A percentile compares a stretch with the other conserved stretches of the same genome.
phyloP scores from a whole-genome alignment of 1,140 invertebrate species.

The Danaus plexippus region DNA sequence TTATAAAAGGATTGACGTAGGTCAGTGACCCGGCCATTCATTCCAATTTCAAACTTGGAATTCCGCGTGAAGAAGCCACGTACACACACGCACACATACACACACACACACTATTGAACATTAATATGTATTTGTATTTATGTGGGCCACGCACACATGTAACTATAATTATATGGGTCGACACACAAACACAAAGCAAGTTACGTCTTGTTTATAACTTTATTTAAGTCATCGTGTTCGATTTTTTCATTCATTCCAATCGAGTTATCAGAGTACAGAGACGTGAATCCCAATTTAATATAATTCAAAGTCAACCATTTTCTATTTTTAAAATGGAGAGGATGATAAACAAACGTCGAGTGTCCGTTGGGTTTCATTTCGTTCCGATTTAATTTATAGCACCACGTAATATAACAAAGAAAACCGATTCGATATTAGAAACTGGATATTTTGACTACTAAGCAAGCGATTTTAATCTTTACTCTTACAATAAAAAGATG shows the following conservation, averaged over 20 bases:
- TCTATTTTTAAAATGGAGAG: no score
- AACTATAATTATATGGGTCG: slow-evolving; percentile 49
- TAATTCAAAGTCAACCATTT: no score
- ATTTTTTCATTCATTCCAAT: no score
- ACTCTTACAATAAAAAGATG: slow-evolving; percentile 12
- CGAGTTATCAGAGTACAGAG: no score
- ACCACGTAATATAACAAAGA: slow-evolving; percentile 14
- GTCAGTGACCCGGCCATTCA: slow-evolving; percentile 65
- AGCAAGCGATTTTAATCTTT: slow-evolving; percentile 12
- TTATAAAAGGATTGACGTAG: slow-evolving; percentile 49
- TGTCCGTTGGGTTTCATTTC: no score
- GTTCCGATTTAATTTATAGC: slow-evolving; percentile 8
- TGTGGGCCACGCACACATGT: slow-evolving; percentile 51
- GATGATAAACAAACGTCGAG: no score
- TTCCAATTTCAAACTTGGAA: slow-evolving; percentile 68
- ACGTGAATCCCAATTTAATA: no score
- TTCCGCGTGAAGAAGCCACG: slow-evolving; percentile 58
- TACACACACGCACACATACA: slow-evolving; percentile 43
- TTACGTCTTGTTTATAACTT: slow-evolving; percentile 7
- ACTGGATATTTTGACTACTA: slow-evolving; percentile 10
- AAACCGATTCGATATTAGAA: slow-evolving; percentile 16
- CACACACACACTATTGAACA: slow-evolving; percentile 37
- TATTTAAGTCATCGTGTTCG: no score
- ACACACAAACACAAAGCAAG: slow-evolving; percentile 42
- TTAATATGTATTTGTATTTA: slow-evolving; percentile 58